These are phyloP conservation scores for Theristus sp. DNA, from an alignment of 2,888 invertebrate species.

Conservation along the genomic window DNA sequence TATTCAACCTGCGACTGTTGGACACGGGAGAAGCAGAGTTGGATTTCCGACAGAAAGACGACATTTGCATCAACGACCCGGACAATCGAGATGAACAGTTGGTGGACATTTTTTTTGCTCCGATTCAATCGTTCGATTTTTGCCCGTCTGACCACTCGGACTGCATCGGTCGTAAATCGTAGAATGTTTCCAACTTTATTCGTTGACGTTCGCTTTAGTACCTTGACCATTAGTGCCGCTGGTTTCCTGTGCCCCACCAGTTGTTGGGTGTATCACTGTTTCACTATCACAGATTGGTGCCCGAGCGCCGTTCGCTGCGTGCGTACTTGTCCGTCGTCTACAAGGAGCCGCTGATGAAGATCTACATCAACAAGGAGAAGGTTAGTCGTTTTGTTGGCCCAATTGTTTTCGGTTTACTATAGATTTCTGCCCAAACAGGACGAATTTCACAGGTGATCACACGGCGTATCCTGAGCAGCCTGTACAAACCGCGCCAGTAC, in stretches of 20 bases:
- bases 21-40: slow-evolving; percentile 33
- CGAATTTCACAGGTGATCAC: slow-evolving; percentile 17
- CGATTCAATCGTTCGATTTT: too few species aligned
- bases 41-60: slow-evolving; percentile 29
- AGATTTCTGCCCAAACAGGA: too few species aligned
- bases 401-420: too few species aligned
- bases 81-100: background rate
- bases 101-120: too few species aligned
- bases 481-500: slow-evolving; percentile 32
- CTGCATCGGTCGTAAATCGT: too few species aligned
- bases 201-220: too few species aligned
- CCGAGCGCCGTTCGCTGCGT: slow-evolving; percentile 32
- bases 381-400: slow-evolving; percentile 14
- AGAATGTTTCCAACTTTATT: too few species aligned
- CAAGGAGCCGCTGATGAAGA: slow-evolving; percentile 34
- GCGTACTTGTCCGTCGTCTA: slow-evolving; percentile 35
- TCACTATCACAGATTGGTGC: slow-evolving; percentile 1
- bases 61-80: slow-evolving; percentile 28
- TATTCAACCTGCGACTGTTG: slow-evolving; percentile 33
- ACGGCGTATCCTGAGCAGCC: slow-evolving; percentile 27
- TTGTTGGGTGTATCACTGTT: background rate
- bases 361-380: slow-evolving; percentile 34
- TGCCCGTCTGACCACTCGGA: too few species aligned
- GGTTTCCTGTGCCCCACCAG: background rate
- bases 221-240: too few species aligned